These are phyloP conservation scores for Lasioglossum baleicum DNA, from an alignment of 1,140 invertebrate species.

Conservation along the genomic window DNA sequence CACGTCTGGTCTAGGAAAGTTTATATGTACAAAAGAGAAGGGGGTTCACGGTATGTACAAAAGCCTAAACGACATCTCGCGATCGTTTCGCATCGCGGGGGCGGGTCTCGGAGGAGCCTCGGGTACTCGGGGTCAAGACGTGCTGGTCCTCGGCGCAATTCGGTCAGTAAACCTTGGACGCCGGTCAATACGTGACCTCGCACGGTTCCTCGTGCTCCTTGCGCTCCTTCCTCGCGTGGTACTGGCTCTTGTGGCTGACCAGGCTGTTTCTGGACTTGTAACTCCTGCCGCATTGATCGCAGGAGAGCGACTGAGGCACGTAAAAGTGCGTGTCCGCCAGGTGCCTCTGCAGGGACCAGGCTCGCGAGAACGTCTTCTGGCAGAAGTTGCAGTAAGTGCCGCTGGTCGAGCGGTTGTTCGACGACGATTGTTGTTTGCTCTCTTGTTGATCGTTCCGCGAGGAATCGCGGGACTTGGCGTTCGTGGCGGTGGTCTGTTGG, in stretches of 20 bases:
- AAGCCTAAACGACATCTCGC: background rate
- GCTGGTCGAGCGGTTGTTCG: constrained; percentile 43
- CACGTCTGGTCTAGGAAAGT: background rate
- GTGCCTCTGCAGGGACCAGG: constrained; percentile 81
- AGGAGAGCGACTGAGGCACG: constrained; percentile 78
- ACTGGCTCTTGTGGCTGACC: constrained; percentile 81
- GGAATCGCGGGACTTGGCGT: constrained; percentile 28
- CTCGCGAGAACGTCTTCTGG: constrained; percentile 79
- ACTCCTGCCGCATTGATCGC: constrained; percentile 79
- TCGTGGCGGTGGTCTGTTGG: constrained; percentile 4
- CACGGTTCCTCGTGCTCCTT: constrained; percentile 65
- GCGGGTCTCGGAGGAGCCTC: too few species aligned
- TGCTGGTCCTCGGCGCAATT: constrained; percentile 13
- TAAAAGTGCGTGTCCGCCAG: constrained; percentile 81
- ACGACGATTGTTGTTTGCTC: constrained; percentile 23
- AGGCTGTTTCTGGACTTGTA: constrained; percentile 81
- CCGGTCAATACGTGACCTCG: constrained; percentile 63
- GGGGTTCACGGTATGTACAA: background rate
- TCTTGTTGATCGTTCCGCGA: constrained; percentile 43
- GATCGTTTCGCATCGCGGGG: too few species aligned
- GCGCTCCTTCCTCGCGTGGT: constrained; percentile 76
- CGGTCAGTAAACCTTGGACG: constrained; percentile 24
- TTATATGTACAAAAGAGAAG: background rate
- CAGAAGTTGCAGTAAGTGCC: constrained; percentile 79
- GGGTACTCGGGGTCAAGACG: background rate